phyloP scores from a whole-genome alignment of 2,113 vertebrate genomes.

The Anoura caudifer region DNA sequence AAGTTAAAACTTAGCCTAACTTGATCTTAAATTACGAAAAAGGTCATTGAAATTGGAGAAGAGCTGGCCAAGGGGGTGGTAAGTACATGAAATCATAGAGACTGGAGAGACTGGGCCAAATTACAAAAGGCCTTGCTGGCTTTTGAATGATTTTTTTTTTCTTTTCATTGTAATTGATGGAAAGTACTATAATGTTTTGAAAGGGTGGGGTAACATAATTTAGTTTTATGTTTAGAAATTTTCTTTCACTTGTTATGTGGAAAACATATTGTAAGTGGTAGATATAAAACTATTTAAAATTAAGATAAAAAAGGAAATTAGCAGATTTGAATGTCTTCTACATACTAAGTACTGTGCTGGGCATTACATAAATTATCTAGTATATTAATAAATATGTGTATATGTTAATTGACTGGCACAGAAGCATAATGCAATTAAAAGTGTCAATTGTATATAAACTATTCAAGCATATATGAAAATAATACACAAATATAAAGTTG shows the following conservation, averaged over 20 bases:
- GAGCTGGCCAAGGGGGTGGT: background rate
- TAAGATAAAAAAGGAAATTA: background rate
- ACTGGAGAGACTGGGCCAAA: background rate
- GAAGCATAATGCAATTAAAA: background rate
- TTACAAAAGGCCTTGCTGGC: rapidly evolving
- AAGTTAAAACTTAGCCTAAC: background rate
- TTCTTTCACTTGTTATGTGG: background rate
- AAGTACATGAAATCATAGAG: background rate
- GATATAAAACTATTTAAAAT: background rate
- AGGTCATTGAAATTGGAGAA: background rate
- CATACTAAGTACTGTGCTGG: background rate
- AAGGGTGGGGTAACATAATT: background rate
- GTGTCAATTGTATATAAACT: conserved; percentile 47
- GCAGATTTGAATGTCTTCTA: background rate
- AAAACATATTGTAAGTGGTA: background rate
- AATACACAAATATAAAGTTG: conserved; percentile 38
- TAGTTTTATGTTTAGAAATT: background rate
- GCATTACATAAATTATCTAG: background rate
- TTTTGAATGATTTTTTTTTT: background rate
- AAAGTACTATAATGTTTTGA: background rate
- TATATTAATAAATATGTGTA: background rate
- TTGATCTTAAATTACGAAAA: background rate
- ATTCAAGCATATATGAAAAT: conserved; percentile 16
- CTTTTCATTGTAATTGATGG: background rate
- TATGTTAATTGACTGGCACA: background rate